Evolutionary conservation across 2,888 invertebrate genomes (phyloP).

Genomic region (Heliconius ethilla): DNA sequence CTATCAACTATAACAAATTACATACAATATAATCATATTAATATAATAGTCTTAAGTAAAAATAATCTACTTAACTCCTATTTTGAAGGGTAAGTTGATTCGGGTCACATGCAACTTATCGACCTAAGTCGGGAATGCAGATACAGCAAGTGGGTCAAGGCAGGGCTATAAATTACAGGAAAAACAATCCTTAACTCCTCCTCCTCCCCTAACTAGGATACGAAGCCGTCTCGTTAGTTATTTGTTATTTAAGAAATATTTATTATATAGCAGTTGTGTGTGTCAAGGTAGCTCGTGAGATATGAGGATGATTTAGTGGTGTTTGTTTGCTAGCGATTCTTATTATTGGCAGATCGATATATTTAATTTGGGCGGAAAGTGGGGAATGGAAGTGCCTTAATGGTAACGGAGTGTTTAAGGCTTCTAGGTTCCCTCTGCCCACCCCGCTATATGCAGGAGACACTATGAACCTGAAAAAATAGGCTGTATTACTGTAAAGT

Average conservation of each 20-base stretch:
- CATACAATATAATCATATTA: not conserved
- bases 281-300: not conserved
- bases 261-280: not conserved
- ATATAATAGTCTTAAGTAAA: slow-evolving; percentile 14
- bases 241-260: slow-evolving; percentile 15
- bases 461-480: too few species aligned
- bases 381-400: too few species aligned
- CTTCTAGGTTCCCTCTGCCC: too few species aligned
- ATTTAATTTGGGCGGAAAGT: too few species aligned
- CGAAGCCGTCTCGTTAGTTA: slow-evolving; percentile 27
- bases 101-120: slow-evolving; percentile 40
- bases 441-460: too few species aligned
- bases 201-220: slow-evolving; percentile 36
- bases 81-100: slow-evolving; percentile 32
- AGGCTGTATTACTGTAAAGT: too few species aligned
- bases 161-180: slow-evolving; percentile 41
- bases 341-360: too few species aligned
- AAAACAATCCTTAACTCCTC: slow-evolving; percentile 40
- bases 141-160: slow-evolving; percentile 46
- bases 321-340: not conserved
- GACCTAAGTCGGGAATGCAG: slow-evolving; percentile 42
- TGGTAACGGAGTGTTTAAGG: too few species aligned
- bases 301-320: not conserved
- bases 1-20: not conserved
- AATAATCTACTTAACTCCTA: slow-evolving; percentile 18